These are phyloP conservation scores for Vulpes ferrilata DNA, from an alignment of 2,113 vertebrate species.

Conservation along the genomic window DNA sequence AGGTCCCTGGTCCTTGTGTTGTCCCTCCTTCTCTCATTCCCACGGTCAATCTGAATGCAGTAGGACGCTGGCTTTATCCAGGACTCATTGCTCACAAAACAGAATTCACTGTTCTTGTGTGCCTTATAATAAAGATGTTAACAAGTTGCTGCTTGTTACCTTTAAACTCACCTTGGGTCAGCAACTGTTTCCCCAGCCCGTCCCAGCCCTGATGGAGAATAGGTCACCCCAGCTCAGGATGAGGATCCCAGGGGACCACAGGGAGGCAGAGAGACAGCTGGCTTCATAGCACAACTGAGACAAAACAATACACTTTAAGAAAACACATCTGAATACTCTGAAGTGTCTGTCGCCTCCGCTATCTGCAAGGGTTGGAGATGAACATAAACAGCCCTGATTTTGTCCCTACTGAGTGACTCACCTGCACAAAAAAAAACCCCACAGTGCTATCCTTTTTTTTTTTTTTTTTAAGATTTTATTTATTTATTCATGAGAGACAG, in stretches of 20 bases:
- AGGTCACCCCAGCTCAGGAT: neutral
- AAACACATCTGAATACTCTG: neutral
- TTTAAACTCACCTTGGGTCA: neutral
- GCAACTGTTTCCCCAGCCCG: neutral
- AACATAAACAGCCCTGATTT: neutral
- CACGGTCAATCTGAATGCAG: neutral
- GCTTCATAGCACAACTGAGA: neutral
- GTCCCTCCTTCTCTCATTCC: neutral
- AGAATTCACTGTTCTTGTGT: too few relatives aligned
- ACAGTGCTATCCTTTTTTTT: too few relatives aligned
- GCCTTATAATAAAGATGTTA: neutral
- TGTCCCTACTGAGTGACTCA: neutral
- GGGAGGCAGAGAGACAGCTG: neutral
- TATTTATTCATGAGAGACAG: too few relatives aligned
- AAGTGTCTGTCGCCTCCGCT: fast-evolving
- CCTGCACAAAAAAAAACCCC: neutral
- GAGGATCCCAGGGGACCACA: neutral
- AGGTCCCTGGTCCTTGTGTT: neutral
- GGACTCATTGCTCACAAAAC: neutral
- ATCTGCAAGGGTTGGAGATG: neutral
- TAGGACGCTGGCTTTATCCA: neutral
- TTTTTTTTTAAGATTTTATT: too few relatives aligned
- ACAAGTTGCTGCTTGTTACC: neutral
- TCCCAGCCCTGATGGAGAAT: neutral
- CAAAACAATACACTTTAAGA: neutral